phyloP scores from a whole-genome alignment of 2,888 invertebrate genomes.

The Conus canariensis region DNA sequence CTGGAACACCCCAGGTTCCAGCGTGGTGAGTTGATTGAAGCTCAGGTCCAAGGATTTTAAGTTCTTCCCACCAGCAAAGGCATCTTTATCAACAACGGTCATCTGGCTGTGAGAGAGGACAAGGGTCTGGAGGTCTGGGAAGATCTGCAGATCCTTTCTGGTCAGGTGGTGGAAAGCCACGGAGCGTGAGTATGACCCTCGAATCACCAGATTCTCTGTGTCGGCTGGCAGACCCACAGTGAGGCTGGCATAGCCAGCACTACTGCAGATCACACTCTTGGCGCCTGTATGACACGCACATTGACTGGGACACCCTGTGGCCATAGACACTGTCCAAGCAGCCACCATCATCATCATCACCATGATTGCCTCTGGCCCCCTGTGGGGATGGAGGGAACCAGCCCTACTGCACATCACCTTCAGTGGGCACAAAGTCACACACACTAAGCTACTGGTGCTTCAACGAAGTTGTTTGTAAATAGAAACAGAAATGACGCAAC shows the following conservation, averaged over 20 bases:
- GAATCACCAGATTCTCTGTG: constrained; percentile 35
- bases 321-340: background rate
- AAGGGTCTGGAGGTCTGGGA: constrained; percentile 35
- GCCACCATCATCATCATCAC: background rate
- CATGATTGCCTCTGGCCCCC: background rate
- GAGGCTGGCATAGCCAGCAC: constrained; percentile 15
- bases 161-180: constrained; percentile 7
- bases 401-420: no score
- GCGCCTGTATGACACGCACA: constrained; percentile 8
- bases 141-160: constrained; percentile 14
- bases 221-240: constrained; percentile 27
- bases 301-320: constrained; percentile 28
- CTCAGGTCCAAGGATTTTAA: constrained; percentile 53
- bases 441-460: no score
- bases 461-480: no score
- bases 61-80: constrained; percentile 37
- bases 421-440: no score
- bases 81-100: constrained; percentile 34
- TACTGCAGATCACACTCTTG: constrained; percentile 33
- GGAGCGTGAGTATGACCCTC: constrained; percentile 18
- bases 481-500: no score
- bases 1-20: constrained; percentile 53
- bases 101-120: constrained; percentile 37
- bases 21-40: constrained; percentile 50
- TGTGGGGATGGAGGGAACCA: background rate